Evolutionary conservation across 2,888 invertebrate species (phyloP).

Genomic region (Leptogaster cylindrica): DNA sequence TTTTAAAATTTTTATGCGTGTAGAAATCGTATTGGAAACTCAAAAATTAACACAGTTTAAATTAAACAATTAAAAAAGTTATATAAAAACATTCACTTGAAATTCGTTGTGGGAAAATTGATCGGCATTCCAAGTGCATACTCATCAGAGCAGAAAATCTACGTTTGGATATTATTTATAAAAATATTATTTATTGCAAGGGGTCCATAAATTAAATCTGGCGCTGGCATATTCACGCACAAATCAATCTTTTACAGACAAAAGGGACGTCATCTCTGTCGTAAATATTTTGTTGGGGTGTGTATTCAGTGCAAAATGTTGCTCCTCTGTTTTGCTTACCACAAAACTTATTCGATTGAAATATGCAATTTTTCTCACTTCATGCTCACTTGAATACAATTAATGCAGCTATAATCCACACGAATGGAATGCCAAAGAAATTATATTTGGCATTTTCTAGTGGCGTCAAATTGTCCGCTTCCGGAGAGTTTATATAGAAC

Average conservation of each 20-base stretch:
- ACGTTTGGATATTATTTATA: slow-evolving; percentile 33
- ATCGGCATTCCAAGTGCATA: slow-evolving; percentile 26
- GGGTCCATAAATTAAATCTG: slow-evolving; percentile 36
- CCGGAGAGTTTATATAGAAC: no score
- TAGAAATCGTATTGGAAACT: no score
- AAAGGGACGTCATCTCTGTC: slow-evolving; percentile 11
- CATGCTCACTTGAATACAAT: slow-evolving; percentile 43
- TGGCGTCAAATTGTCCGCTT: no score
- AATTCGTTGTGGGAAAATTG: slow-evolving; percentile 11
- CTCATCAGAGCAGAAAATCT: slow-evolving; percentile 12
- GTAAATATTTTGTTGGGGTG: slow-evolving; percentile 21
- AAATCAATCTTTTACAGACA: slow-evolving; percentile 15
- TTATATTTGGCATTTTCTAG: no score
- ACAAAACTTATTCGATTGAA: slow-evolving; percentile 19
- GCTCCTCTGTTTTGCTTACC: slow-evolving; percentile 28
- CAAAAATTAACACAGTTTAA: no score
- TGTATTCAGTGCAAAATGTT: no score
- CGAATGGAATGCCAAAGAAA: no score
- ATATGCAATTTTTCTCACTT: slow-evolving; percentile 43
- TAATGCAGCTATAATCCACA: slow-evolving; percentile 24
- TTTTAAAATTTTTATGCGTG: no score
- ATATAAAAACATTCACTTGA: no score
- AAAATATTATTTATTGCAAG: slow-evolving; percentile 19
- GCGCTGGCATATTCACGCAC: slow-evolving; percentile 1
- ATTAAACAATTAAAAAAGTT: no score